phyloP scores from a whole-genome alignment of 2,888 invertebrate species.

The Habrosyne pyritoides region DNA sequence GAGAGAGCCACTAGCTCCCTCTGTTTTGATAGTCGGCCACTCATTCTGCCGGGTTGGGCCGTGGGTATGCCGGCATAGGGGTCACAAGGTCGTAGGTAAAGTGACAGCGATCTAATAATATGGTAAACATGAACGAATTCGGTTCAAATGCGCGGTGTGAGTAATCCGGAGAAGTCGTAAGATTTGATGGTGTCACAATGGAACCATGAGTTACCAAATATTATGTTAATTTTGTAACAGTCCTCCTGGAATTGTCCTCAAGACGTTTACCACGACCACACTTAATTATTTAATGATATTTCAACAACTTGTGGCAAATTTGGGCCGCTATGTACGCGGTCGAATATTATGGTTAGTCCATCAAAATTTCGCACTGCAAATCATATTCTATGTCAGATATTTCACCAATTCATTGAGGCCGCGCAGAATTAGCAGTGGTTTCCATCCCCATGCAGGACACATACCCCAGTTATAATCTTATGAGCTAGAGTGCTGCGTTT shows the following conservation, averaged over 20 bases:
- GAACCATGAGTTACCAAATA: not conserved
- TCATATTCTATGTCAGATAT: too few species aligned
- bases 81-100: slow-evolving; percentile 73
- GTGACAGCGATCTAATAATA: slow-evolving; percentile 47
- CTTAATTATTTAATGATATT: not conserved
- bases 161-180: not conserved
- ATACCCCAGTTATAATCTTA: too few species aligned
- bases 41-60: slow-evolving; percentile 62
- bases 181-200: not conserved
- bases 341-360: too few species aligned
- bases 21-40: slow-evolving; percentile 59
- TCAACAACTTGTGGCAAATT: too few species aligned
- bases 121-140: slow-evolving; percentile 42
- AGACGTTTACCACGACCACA: not conserved
- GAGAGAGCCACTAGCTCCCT: slow-evolving; percentile 60
- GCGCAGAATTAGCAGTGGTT: too few species aligned
- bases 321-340: too few species aligned
- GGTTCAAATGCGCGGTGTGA: not conserved
- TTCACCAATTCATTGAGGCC: too few species aligned
- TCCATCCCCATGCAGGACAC: too few species aligned
- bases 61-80: slow-evolving; percentile 61
- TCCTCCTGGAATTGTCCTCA: not conserved
- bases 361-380: too few species aligned
- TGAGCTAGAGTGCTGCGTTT: too few species aligned
- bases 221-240: not conserved